These are phyloP conservation scores for Apocheima hispidaria DNA, from an alignment of 2,888 invertebrate species.

Conservation along the genomic window DNA sequence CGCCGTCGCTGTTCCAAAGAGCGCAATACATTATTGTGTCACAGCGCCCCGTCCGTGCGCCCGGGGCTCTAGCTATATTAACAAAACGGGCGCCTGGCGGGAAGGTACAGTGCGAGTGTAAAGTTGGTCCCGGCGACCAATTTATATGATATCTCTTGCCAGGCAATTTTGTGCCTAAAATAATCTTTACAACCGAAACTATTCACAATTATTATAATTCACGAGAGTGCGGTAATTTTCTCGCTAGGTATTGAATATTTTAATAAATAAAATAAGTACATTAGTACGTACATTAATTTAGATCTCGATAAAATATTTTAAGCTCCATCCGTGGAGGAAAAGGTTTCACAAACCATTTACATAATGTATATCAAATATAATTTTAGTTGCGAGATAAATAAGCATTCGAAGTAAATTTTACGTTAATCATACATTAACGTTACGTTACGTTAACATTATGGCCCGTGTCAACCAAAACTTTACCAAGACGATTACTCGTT, in stretches of 20 bases:
- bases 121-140: too few species aligned
- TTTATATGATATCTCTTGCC: not conserved
- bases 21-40: too few species aligned
- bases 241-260: not conserved
- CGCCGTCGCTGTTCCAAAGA: too few species aligned
- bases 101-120: too few species aligned
- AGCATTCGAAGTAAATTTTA: not conserved
- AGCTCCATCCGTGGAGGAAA: constrained; percentile 23
- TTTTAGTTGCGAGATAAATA: constrained; percentile 1
- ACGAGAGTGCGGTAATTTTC: not conserved
- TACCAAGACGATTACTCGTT: too few species aligned
- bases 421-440: not conserved
- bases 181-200: not conserved
- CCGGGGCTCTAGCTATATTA: too few species aligned
- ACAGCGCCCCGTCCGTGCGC: too few species aligned
- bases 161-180: not conserved
- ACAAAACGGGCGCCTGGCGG: too few species aligned
- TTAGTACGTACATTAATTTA: not conserved
- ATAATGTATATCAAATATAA: not conserved
- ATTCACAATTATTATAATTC: not conserved
- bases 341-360: constrained; percentile 42
- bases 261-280: constrained; percentile 9
- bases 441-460: too few species aligned
- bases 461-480: not conserved
- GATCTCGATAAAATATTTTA: constrained; percentile 2